Conservation (phyloP, 2,888 invertebrate species). For the Lasius fuliginosus region DNA sequence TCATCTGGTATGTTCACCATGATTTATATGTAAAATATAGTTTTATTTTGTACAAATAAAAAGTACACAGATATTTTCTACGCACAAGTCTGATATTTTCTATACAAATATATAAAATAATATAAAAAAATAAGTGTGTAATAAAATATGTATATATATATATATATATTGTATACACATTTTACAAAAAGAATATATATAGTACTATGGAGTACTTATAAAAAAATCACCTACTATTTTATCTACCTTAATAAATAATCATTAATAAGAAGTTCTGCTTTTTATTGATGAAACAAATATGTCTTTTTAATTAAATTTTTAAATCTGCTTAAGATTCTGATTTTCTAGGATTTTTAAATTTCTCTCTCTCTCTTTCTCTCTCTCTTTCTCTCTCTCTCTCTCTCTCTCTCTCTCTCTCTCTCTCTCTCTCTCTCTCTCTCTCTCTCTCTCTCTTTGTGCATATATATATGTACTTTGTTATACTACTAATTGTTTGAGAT, state of each 20-base stretch:
- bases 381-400: too few species aligned
- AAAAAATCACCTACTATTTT: not conserved
- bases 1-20: not conserved
- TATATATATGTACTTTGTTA: too few species aligned
- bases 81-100: slow-evolving; percentile 32
- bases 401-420: too few species aligned
- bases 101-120: slow-evolving; percentile 4
- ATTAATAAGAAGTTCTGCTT: not conserved
- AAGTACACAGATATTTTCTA: slow-evolving; percentile 23
- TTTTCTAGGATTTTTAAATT: not conserved
- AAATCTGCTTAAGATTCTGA: not conserved
- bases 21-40: not conserved
- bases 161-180: not conserved
- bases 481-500: too few species aligned
- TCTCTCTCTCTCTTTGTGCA: too few species aligned
- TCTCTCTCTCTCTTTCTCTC: not conserved
- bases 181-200: not conserved
- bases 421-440: too few species aligned
- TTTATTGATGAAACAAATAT: not conserved
- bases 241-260: not conserved
- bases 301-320: not conserved
- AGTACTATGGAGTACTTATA: too few species aligned
- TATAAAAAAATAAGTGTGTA: slow-evolving; percentile 5
- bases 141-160: not conserved
- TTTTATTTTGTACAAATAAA: slow-evolving; percentile 23